Evolutionary conservation across 2,888 invertebrate genomes (phyloP), one percentile per base, ranked within the genome.

Genomic region (Terebella lapidaria): DNA sequence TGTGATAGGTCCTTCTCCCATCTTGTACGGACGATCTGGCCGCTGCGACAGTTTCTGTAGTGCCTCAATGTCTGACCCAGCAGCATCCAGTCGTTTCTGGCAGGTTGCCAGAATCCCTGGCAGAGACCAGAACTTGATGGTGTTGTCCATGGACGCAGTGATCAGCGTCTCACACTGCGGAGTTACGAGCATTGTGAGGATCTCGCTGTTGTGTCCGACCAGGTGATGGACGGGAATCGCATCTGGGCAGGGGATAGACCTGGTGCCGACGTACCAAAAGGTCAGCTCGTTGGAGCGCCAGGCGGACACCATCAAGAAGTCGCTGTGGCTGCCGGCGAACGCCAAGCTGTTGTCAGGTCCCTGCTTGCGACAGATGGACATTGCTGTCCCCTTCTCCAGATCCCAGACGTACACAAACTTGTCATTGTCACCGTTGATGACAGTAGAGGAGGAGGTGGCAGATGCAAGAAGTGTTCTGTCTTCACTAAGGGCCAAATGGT

Each of bases 121-220:
- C 20, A 53, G 10, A 5, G 5, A 5, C 53, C 53, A 53, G 5
- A 53, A 5, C 27, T 53, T 53, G 5, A 53, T 26, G 10, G 53
- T 53, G 20, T 53, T 53, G 27, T 53, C 53, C 10, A 53, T 24
- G 15, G 53, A 53, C 5, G 10, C 53, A 28, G 73, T 67, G 2
- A 70, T 56, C 55, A 73, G 54, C 26, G 52, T 28, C 26, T 53
- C 58, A 49, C 66, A 49, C 35, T 63, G 64, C 3, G 59, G 25
- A 2, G 62, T 59, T 22, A 67, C 45, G n/a, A 67, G 5, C 22
- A 65, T 28, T 29, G 69, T 64, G 29, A 61, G 42, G n/a, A 70
- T 59, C 24, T 57, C 58, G 47, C 62, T 57, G 57, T 63, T 68
- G 58, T 71, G 71, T 24, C 68, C 69, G 29, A 28, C 58, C 52